A percentile compares a stretch with the other conserved stretches of the same genome.
These are phyloP conservation scores for Drosophila jambulina DNA, from an alignment of 1,140 invertebrate genomes.

Conservation along the genomic window DNA sequence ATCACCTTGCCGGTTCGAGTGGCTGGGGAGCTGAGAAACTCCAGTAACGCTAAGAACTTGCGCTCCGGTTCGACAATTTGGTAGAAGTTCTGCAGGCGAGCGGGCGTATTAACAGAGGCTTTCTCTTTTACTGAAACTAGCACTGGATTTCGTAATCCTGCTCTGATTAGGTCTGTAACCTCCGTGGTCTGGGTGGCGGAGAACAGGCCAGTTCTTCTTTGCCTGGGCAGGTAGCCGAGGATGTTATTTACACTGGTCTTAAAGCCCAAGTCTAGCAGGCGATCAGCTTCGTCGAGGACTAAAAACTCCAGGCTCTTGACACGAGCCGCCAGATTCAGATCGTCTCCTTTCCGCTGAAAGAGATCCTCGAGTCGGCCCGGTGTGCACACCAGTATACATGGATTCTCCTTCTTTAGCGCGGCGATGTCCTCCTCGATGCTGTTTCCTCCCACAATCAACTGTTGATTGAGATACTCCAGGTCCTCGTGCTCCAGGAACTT, in stretches of 20 bases:
- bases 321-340: slow-evolving; percentile 88
- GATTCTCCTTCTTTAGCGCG: slow-evolving; percentile 89
- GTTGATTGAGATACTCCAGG: slow-evolving; percentile 85
- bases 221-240: slow-evolving; percentile 95
- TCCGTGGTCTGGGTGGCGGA: slow-evolving; percentile 99
- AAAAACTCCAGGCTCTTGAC: slow-evolving; percentile 95
- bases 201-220: slow-evolving; percentile 97
- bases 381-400: slow-evolving; percentile 95
- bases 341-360: slow-evolving; percentile 88
- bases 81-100: slow-evolving; percentile 94
- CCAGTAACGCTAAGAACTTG: slow-evolving; percentile 85
- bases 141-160: slow-evolving; percentile 97
- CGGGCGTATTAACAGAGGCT: slow-evolving; percentile 91
- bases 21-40: slow-evolving; percentile 80
- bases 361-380: slow-evolving; percentile 97
- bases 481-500: slow-evolving; percentile 85
- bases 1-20: slow-evolving; percentile 91
- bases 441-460: slow-evolving; percentile 94
- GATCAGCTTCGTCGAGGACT: slow-evolving; percentile 98
- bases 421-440: slow-evolving; percentile 90
- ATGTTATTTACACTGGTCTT: slow-evolving; percentile 95
- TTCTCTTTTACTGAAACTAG: slow-evolving; percentile 96
- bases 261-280: slow-evolving; percentile 97
- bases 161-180: slow-evolving; percentile 95
- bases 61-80: slow-evolving; percentile 89